Evolutionary conservation across 2,888 invertebrate species (phyloP).

Genomic region (Drosophila histrio): DNA sequence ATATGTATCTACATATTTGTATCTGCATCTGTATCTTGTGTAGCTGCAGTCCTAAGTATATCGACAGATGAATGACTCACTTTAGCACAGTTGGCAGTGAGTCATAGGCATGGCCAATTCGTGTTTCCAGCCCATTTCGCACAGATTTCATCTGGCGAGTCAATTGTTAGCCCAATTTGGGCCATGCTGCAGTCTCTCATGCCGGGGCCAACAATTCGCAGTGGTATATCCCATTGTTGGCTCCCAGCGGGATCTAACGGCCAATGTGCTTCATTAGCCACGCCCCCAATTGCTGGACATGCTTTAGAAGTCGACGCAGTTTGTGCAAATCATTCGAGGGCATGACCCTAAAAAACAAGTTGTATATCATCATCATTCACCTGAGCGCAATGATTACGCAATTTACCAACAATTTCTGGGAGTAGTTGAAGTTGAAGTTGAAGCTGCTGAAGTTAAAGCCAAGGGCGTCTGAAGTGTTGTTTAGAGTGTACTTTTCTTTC

Average conservation of each 20-base stretch:
- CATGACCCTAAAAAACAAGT: slow-evolving; percentile 32
- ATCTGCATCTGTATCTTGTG: not conserved
- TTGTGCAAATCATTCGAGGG: slow-evolving; percentile 37
- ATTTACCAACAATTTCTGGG: slow-evolving; percentile 16
- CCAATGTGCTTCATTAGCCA: slow-evolving; percentile 26
- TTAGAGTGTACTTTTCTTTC: not conserved
- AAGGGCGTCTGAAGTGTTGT: slow-evolving; percentile 12
- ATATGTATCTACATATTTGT: slow-evolving; percentile 1
- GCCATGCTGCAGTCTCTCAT: slow-evolving; percentile 17
- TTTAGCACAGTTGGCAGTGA: slow-evolving; percentile 20
- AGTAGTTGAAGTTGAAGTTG: not conserved
- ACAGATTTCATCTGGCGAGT: slow-evolving; percentile 65
- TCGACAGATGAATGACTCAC: slow-evolving; percentile 16
- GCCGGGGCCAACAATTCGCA: slow-evolving; percentile 10
- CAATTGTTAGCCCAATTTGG: slow-evolving; percentile 29
- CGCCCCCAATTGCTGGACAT: slow-evolving; percentile 17
- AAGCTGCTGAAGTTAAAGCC: slow-evolving; percentile 1
- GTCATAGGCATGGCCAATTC: slow-evolving; percentile 27
- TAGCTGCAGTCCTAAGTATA: slow-evolving; percentile 3
- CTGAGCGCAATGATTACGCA: slow-evolving; percentile 40
- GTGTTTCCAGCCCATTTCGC: slow-evolving; percentile 31
- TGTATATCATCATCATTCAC: slow-evolving; percentile 27
- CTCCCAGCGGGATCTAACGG: slow-evolving; percentile 32
- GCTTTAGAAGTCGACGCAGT: slow-evolving; percentile 9
- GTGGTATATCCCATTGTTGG: slow-evolving; percentile 11